Evolutionary conservation across 2,797 vertebrate species (phyloP), one percentile per base, ranked within the genome.

Genomic region (Pipistrellus pygmaeus): DNA sequence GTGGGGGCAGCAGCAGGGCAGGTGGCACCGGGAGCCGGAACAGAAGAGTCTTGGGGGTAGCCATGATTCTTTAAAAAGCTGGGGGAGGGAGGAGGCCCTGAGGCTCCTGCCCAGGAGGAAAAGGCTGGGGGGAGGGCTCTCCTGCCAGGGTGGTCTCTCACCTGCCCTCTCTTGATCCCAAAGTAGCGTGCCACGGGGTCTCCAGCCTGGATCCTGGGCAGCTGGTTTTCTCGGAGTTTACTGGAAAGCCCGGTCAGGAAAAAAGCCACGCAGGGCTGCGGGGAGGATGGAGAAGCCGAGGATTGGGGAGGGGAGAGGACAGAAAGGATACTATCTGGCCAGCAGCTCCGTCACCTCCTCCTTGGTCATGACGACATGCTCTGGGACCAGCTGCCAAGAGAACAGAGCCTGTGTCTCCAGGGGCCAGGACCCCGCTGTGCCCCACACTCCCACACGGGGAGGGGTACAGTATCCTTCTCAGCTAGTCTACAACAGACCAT

Each of bases 351-450:
- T 99, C 32, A 99, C 99, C 97, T 99, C 99, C 88, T 99, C 99
- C 97, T 99, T 99, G 6, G 99, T 99, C 99, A 99, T 99, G 23
- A 99, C 99, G 0, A 99, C 99, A 0, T 99, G 99, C 97, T 99
- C 99, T 0, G 99, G 99, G 85, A 99, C 99, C 96, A 99, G 97
- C 99, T 99, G 98, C 32, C 97, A 2, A 85, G 78, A 73, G 48
- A 0, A n/a, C 5, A 73, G 48, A 0, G 30, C 6, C 13, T 0
- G 2, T 27, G 78, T 57, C 18, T 48, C 21, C 32, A 10, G 2
- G 18, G 30, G 32, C 8, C 4, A 8, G 0, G 72, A 78, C 48
- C 25, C 4, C 18, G 3, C 27, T 7, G 13, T 12, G 35, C 27
- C 81, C 51, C 35, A 60, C 35, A 80, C 15, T 21, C 62, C 51